These are phyloP conservation scores for Ardeotis arabs DNA, from an alignment of 2,113 vertebrate species.

Conservation along the genomic window DNA sequence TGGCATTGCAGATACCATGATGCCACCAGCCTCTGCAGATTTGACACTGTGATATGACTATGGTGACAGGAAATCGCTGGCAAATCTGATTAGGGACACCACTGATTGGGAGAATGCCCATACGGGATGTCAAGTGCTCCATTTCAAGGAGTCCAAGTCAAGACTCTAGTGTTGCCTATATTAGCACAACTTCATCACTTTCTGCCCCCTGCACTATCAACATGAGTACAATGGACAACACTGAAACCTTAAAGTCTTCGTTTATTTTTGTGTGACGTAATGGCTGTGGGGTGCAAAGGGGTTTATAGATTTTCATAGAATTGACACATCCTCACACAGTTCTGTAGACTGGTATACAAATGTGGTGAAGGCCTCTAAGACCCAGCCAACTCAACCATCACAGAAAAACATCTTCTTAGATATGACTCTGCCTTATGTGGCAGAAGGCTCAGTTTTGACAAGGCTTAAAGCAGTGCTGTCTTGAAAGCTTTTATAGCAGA, in stretches of 20 bases:
- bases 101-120: neutral
- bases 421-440: neutral
- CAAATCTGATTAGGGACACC: neutral
- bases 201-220: neutral
- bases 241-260: neutral
- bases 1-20: too few species aligned
- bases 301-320: neutral
- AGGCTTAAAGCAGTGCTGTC: neutral
- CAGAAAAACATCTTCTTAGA: neutral
- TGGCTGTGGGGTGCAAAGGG: rapidly evolving
- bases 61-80: neutral
- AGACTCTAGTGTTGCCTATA: neutral
- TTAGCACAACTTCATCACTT: neutral
- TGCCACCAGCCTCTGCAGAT: neutral
- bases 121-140: neutral
- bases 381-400: neutral
- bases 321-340: neutral
- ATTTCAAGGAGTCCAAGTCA: neutral
- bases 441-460: constrained; percentile 20
- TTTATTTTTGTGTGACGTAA: neutral
- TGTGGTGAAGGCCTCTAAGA: neutral
- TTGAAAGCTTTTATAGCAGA: constrained; percentile 30
- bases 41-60: neutral
- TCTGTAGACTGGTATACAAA: neutral
- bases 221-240: neutral